These are phyloP conservation scores for Euproctis similis DNA, from an alignment of 2,888 invertebrate species.

Conservation along the genomic window DNA sequence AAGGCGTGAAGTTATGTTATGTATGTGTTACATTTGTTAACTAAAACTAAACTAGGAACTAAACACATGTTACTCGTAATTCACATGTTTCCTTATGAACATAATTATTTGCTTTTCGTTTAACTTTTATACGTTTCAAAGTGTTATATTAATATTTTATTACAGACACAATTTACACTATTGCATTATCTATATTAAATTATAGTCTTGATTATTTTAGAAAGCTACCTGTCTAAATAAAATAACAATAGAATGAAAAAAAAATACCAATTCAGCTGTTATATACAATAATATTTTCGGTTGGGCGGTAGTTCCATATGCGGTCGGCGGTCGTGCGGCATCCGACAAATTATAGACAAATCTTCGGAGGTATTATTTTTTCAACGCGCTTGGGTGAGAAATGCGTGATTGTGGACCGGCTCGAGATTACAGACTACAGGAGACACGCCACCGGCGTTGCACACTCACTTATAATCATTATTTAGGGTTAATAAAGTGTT, in stretches of 20 bases:
- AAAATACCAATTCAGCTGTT: conserved; percentile 45
- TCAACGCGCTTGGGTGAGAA: conserved; percentile 74
- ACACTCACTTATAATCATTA: conserved; percentile 64
- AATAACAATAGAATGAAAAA: conserved; percentile 45
- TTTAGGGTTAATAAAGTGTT: conserved; percentile 70
- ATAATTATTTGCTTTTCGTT: no score
- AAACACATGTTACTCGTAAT: no score
- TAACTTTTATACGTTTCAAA: no score
- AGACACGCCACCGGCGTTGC: conserved; percentile 64
- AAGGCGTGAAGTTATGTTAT: no score
- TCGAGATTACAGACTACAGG: conserved; percentile 62
- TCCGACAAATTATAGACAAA: conserved; percentile 72
- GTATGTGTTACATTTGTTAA: no score
- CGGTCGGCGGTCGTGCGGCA: conserved; percentile 43
- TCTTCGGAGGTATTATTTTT: conserved; percentile 71
- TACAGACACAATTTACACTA: conserved; percentile 17
- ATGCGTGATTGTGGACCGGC: conserved; percentile 73
- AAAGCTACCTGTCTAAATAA: conserved; percentile 59
- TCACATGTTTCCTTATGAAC: no score
- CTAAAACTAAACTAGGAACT: no score
- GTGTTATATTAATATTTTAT: conserved; percentile 19
- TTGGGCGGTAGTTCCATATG: conserved; percentile 20
- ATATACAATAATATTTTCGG: no score
- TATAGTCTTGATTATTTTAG: conserved; percentile 38
- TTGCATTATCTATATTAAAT: conserved; percentile 31